Evolutionary conservation across 2,888 invertebrate species (phyloP).

Genomic region (Dynastes maya): DNA sequence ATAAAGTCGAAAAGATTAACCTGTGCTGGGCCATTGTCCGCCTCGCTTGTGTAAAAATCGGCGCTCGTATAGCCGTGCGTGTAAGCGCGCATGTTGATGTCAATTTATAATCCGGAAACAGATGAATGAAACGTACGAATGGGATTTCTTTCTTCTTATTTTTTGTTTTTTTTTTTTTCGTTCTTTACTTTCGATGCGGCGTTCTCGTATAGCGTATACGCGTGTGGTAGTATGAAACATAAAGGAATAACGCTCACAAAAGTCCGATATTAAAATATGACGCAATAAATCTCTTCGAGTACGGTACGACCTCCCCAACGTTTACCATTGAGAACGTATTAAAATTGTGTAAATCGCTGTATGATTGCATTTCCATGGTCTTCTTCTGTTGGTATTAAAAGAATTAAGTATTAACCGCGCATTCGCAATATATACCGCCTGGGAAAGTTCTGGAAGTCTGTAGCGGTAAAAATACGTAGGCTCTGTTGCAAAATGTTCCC

Average conservation of each 20-base stretch:
- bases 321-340: slow-evolving; percentile 44
- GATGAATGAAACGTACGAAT: slow-evolving; percentile 30
- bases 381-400: too few relatives aligned
- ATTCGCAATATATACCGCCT: too few relatives aligned
- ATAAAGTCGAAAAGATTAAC: slow-evolving; percentile 7
- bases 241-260: slow-evolving; percentile 26
- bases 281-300: slow-evolving; percentile 46
- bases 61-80: slow-evolving; percentile 3
- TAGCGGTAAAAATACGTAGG: too few relatives aligned
- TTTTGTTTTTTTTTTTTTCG: too few relatives aligned
- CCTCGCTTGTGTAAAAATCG: slow-evolving; percentile 7
- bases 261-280: slow-evolving; percentile 50
- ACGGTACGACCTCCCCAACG: slow-evolving; percentile 42
- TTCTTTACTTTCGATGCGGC: background rate
- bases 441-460: too few relatives aligned
- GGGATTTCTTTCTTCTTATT: slow-evolving; percentile 13
- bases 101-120: slow-evolving; percentile 44
- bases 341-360: slow-evolving; percentile 46
- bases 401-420: too few relatives aligned
- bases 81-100: slow-evolving; percentile 27
- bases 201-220: background rate
- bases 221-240: background rate
- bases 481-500: too few relatives aligned
- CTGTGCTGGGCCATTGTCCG: background rate
- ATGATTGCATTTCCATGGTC: slow-evolving; percentile 43